Percentiles rank a stretch among this genome's conserved stretches.
These are phyloP conservation scores for Sycobia sp. DNA, from an alignment of 1,140 invertebrate species.

Conservation along the genomic window DNA sequence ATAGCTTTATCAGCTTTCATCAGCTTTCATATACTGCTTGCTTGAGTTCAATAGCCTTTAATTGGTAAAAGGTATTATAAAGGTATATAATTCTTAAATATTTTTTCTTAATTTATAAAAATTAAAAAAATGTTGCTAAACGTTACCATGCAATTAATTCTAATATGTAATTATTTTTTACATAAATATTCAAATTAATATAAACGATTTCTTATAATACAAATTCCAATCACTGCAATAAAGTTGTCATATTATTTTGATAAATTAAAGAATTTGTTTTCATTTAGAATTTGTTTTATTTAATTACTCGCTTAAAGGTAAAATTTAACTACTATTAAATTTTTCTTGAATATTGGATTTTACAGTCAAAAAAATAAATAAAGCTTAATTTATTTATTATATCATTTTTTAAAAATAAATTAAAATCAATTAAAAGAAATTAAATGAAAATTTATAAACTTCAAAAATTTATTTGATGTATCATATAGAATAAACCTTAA, in stretches of 20 bases:
- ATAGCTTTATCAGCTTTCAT: too few species aligned
- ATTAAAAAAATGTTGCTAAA: too few species aligned
- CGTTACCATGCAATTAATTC: not conserved
- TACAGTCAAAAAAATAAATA: too few species aligned
- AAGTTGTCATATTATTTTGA: conserved; percentile 23
- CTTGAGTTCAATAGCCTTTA: not conserved
- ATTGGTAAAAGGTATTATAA: conserved; percentile 19
- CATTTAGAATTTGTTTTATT: not conserved
- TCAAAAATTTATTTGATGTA: too few species aligned
- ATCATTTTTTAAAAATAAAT: too few species aligned
- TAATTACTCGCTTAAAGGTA: not conserved
- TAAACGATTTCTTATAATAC: conserved; percentile 4
- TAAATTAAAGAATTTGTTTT: not conserved
- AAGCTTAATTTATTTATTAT: too few species aligned
- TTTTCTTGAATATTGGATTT: too few species aligned
- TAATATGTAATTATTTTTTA: conserved; percentile 17
- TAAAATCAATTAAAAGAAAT: too few species aligned
- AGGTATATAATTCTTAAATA: not conserved
- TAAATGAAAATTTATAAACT: too few species aligned
- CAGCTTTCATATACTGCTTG: not conserved
- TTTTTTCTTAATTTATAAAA: not conserved
- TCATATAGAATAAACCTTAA: too few species aligned
- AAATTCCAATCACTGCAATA: conserved; percentile 15
- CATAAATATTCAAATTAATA: not conserved
- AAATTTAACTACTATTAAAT: too few species aligned